Evolutionary conservation across 2,797 vertebrate genomes (phyloP), one percentile per base, ranked within the genome.

Genomic region (Pseudocheirus occidentalis): DNA sequence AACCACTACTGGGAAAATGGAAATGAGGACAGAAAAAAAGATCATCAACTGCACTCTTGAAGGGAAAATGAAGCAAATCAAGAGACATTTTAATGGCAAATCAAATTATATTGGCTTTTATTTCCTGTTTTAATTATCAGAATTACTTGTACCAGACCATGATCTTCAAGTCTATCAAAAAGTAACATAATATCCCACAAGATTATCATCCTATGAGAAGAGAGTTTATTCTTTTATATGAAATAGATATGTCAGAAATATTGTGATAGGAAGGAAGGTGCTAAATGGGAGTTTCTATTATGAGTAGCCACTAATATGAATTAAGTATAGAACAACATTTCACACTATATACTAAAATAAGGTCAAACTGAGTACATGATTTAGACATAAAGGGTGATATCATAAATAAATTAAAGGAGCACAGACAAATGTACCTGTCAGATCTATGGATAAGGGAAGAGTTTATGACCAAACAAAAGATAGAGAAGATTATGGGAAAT

Each of bases 11-110:
- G 2, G 0, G 28, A 90, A 91, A 89, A 94, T 16, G 94, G 55
- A 92, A 94, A 96, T 90, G 66, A 96, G 57, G 92, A 55, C 89
- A 91, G 94, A 13, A 95, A 91, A 91, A 96, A 96, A 97, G 21
- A 87, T 91, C 29, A 95, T 93, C 94, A 95, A 95, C 90, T 91
- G 28, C 28, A 59, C 92, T 93, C 92, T 93, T 40, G 52, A 93
- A 21, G 53, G 55, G 56, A 95, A 91, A 92, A 94, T 91, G 93
- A 93, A 96, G 13, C 50, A 90, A 94, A 73, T n/a, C 46, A 93
- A 90, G 50, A 96, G 27, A 6, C 50, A 90, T 97, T 95, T 96
- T 93, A 62, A 94, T 62, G 94, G 92, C 94, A 93, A 95, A 16
- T 3, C 13, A 62, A 55, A 94, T n/a, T 54, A 62, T 59, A 31